Base-by-base conservation (phyloP, 2,113 vertebrate species). In the Isichthys henryi region DNA sequence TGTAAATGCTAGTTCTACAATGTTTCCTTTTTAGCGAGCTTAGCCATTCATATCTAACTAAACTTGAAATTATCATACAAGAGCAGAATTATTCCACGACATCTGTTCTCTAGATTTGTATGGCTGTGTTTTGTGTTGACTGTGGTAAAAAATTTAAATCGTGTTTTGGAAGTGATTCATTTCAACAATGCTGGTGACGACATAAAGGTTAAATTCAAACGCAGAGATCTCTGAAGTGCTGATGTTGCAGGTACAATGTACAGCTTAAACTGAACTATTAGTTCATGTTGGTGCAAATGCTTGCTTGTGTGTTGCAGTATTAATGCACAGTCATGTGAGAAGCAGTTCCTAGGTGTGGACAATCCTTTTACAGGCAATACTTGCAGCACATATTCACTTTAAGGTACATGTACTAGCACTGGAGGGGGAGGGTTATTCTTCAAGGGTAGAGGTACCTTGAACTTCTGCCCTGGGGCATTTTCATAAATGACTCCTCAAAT, bases 231-330 rank as follows among this genome's bases (percentile, higher is more conserved):
- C 74, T 80, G 74, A 83, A 45, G 80, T 85, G 43, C 21, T 86
- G 87, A 66, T 86, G 89, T 86, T 90, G 66, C 49, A 87, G 89
- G 58, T 50, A 74, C 46, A 87, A 87, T 62, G 35, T 19, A 66
- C 4, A 31, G 49, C 23, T 89, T 49, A 43, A 45, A 86, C 13
- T 48, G 0, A 85, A 89, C 21, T 11, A 62, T 19, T 50, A 13
- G 9, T 52, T 56, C 80, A 17, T n/a, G 11, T 5, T 74, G 56
- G 56, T 86, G 58, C 46, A 49, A 52, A 35, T 66, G 82, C 9
- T 52, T 77, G 19, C 77, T n/a, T 50, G 21, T 52, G n/a, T 56
- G 8, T 83, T 66, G 74, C 43, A 49, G 89, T 83, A 62, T 23
- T 85, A 58, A 70, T 50, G 19, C 82, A 74, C 13, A 48, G 13